Conservation (phyloP, 2,113 vertebrate species). For the Otolemur garnettii region DNA sequence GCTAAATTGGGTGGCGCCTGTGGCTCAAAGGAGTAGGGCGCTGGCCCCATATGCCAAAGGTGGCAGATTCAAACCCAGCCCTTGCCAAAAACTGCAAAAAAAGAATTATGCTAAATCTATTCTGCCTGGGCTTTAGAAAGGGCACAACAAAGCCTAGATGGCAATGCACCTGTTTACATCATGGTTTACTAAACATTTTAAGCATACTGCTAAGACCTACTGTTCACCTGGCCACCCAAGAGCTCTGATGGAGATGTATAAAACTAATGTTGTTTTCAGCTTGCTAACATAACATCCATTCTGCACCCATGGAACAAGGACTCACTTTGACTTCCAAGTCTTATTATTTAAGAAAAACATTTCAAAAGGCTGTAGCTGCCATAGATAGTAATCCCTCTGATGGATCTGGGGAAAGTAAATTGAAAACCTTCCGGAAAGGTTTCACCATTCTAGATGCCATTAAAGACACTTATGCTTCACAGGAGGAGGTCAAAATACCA, state of each 20-base stretch:
- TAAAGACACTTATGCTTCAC: neutral
- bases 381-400: neutral
- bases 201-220: neutral
- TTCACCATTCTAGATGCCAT: neutral
- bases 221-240: neutral
- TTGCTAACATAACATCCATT: neutral
- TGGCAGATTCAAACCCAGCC: too few species aligned
- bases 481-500: neutral
- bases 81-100: too few species aligned
- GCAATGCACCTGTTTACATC: neutral
- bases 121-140: neutral
- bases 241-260: neutral
- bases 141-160: neutral
- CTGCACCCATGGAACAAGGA: neutral
- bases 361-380: neutral
- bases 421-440: neutral
- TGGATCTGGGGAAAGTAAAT: neutral
- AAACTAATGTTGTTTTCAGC: neutral
- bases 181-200: neutral
- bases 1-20: neutral
- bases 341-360: neutral
- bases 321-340: neutral
- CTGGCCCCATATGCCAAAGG: too few species aligned
- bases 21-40: too few species aligned
- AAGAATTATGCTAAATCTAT: neutral